Conservation (phyloP, 1,140 invertebrate species). For the Trypoxylus dichotomus region DNA sequence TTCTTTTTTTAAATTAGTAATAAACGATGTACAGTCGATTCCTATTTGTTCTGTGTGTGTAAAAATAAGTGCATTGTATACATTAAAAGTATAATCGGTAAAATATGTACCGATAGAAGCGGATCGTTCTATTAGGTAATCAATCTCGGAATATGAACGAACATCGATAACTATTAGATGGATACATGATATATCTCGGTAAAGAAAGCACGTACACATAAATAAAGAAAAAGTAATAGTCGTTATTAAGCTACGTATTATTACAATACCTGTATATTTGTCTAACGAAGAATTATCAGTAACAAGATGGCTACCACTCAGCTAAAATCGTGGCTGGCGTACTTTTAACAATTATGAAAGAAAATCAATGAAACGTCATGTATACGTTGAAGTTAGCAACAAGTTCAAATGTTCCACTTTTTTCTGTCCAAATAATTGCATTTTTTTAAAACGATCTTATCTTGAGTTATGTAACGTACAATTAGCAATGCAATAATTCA, state of each 20-base stretch:
- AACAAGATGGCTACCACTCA: constrained; percentile 14
- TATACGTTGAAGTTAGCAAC: neutral
- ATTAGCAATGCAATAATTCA: too few relatives aligned
- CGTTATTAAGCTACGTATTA: constrained; percentile 11
- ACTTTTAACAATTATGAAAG: constrained; percentile 19
- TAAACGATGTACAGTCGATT: neutral
- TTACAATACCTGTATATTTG: constrained; percentile 18
- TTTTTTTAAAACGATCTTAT: too few relatives aligned
- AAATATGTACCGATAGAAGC: neutral
- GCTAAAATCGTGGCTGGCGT: constrained; percentile 4
- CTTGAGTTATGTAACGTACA: too few relatives aligned
- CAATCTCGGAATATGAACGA: neutral
- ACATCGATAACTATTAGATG: neutral
- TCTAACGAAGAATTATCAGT: neutral
- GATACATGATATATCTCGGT: constrained; percentile 5
- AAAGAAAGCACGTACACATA: neutral
- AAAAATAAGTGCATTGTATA: neutral
- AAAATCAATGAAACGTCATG: neutral
- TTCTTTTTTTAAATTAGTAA: neutral
- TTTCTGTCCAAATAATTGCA: too few relatives aligned
- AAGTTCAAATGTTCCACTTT: too few relatives aligned
- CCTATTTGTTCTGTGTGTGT: neutral
- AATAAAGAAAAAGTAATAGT: constrained; percentile 15
- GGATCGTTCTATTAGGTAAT: neutral
- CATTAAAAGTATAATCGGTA: neutral